Evolutionary conservation across 2,113 vertebrate genomes (phyloP).

Genomic region (Gobius niger): DNA sequence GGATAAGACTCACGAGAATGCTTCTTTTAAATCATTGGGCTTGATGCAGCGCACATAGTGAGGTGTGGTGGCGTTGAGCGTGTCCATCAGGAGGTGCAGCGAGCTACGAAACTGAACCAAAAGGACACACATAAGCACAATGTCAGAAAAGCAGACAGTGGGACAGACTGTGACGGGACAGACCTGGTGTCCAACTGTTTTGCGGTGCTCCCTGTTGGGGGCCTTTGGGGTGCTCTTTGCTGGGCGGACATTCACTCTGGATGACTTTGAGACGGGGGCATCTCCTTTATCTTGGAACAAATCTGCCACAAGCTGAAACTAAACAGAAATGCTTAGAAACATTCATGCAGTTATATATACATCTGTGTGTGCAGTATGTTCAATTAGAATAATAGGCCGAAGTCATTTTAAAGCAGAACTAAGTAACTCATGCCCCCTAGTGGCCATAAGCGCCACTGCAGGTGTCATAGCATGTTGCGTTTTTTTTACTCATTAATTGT

Average conservation of each 20-base stretch:
- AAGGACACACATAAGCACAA: constrained; percentile 2
- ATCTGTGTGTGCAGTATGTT: not conserved
- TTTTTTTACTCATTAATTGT: no score
- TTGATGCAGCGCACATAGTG: constrained; percentile 98
- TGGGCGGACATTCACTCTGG: constrained; percentile 81
- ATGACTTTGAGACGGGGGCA: constrained; percentile 13
- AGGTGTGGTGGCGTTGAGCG: constrained; percentile 90
- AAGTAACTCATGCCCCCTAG: no score
- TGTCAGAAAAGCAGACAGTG: no score
- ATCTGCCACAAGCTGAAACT: constrained; percentile 89
- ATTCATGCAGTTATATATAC: not conserved
- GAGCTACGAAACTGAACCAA: constrained; percentile 87
- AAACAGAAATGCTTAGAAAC: constrained; percentile 12
- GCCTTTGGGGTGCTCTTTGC: constrained; percentile 76
- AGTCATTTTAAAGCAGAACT: no score
- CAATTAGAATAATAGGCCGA: no score
- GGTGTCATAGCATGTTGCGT: no score
- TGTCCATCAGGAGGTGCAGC: constrained; percentile 92
- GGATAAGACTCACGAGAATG: constrained; percentile 85
- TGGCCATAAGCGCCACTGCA: no score
- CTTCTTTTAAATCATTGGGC: constrained; percentile 88
- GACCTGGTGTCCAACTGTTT: constrained; percentile 93
- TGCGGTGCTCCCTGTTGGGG: constrained; percentile 91
- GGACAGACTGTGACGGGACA: constrained; percentile 55
- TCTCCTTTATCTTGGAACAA: constrained; percentile 85